Evolutionary conservation across 2,888 invertebrate genomes (phyloP).

Genomic region (Hedya salicella): DNA sequence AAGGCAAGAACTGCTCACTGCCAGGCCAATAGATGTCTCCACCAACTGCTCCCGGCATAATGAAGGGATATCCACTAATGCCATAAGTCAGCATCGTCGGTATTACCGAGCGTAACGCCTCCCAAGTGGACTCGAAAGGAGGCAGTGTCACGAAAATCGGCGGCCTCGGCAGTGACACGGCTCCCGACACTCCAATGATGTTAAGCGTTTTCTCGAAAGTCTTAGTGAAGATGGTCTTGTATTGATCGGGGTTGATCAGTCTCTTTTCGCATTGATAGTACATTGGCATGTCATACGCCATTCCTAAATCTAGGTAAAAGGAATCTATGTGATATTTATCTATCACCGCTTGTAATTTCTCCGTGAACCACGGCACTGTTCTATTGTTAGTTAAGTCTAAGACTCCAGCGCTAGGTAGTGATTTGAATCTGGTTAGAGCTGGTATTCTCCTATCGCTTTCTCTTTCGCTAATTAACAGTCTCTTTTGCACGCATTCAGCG

Average conservation of each 20-base stretch:
- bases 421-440: constrained; percentile 92
- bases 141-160: constrained; percentile 95
- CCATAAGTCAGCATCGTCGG: constrained; percentile 95
- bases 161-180: constrained; percentile 91
- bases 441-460: constrained; percentile 92
- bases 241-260: constrained; percentile 92
- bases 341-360: constrained; percentile 89
- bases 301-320: constrained; percentile 93
- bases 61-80: constrained; percentile 95
- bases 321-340: constrained; percentile 92
- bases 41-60: constrained; percentile 97
- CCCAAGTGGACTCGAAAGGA: constrained; percentile 95
- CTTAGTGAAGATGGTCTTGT: constrained; percentile 89
- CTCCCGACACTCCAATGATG: constrained; percentile 93
- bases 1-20: constrained; percentile 82
- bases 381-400: constrained; percentile 94
- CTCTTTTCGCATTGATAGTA: constrained; percentile 92
- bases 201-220: constrained; percentile 86
- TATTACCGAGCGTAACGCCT: constrained; percentile 91
- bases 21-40: constrained; percentile 91
- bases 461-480: constrained; percentile 91
- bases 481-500: constrained; percentile 90
- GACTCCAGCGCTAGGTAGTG: constrained; percentile 91
- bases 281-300: constrained; percentile 93
- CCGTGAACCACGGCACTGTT: constrained; percentile 91